phyloP scores from a whole-genome alignment of 2,113 vertebrate genomes.

The Notechis scutatus region DNA sequence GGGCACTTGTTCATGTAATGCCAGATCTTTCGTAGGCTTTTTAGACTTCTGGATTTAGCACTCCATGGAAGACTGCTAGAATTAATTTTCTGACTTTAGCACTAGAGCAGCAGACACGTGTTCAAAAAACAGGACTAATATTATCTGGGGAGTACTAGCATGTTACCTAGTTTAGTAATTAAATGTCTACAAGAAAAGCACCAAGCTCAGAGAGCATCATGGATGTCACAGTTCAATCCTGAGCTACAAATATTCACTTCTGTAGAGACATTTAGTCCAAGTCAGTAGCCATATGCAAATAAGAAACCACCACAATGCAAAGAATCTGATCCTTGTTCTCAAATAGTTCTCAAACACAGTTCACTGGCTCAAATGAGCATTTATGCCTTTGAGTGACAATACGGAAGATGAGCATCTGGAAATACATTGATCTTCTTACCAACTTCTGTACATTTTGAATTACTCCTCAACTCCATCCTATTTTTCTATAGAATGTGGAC shows the following conservation, averaged over 20 bases:
- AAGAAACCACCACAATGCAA: not conserved
- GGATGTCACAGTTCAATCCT: not conserved
- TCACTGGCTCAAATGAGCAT: not conserved
- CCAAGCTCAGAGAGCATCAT: not conserved
- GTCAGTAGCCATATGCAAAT: not conserved
- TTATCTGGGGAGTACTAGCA: not conserved
- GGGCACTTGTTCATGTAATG: not conserved
- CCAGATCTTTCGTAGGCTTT: not conserved
- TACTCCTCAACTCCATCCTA: not conserved
- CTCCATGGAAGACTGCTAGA: not conserved
- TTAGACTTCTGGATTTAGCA: not conserved
- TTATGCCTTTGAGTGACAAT: not conserved
- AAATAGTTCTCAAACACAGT: not conserved
- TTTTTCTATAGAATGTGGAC: not conserved
- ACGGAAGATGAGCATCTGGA: not conserved
- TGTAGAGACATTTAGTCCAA: not conserved
- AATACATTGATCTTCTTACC: not conserved
- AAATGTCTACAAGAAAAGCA: not conserved
- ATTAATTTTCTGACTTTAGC: not conserved
- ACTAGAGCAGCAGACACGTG: not conserved
- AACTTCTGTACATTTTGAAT: not conserved
- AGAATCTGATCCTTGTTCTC: not conserved
- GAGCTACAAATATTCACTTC: not conserved
- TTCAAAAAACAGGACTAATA: not conserved
- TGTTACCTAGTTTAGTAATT: not conserved